Percentiles rank a stretch among this genome's conserved stretches.
Conservation (phyloP, 2,888 invertebrate species). For the Allygus modestus region DNA sequence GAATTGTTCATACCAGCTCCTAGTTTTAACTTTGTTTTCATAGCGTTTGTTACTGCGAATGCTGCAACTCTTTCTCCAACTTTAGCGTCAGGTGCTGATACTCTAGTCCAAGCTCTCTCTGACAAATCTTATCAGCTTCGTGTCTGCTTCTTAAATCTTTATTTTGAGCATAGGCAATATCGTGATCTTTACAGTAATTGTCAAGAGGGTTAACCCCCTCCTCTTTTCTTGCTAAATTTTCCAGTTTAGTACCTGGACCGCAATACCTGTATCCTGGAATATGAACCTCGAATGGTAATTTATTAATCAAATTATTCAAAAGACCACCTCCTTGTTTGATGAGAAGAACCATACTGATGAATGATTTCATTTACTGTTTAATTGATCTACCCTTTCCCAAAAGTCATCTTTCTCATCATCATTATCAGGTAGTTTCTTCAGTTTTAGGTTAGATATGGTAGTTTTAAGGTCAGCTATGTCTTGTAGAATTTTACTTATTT, state of each 20-base stretch:
- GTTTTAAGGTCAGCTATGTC: background rate
- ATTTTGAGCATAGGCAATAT: slow-evolving; percentile 63
- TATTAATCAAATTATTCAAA: slow-evolving; percentile 59
- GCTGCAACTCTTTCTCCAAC: slow-evolving; percentile 63
- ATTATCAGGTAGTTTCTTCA: background rate
- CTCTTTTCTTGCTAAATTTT: slow-evolving; percentile 59
- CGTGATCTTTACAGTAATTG: slow-evolving; percentile 65
- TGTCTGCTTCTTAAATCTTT: slow-evolving; percentile 44
- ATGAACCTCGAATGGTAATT: slow-evolving; percentile 64
- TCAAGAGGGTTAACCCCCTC: slow-evolving; percentile 65
- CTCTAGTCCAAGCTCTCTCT: slow-evolving; percentile 64
- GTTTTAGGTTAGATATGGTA: background rate
- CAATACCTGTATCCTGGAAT: slow-evolving; percentile 65
- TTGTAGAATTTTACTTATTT: too few species aligned
- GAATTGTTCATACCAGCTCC: background rate
- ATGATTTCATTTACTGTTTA: background rate
- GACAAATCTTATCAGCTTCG: slow-evolving; percentile 64
- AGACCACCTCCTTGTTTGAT: slow-evolving; percentile 34
- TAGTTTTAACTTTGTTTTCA: slow-evolving; percentile 65
- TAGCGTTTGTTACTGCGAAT: slow-evolving; percentile 64
- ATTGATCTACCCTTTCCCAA: slow-evolving; percentile 8
- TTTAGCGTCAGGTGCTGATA: slow-evolving; percentile 57
- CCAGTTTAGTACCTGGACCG: slow-evolving; percentile 65
- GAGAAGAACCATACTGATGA: background rate
- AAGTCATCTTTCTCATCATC: background rate